A percentile compares a stretch with the other conserved stretches of the same genome.
phyloP scores from a whole-genome alignment of 1,140 invertebrate genomes.

The Calosoma granatense region DNA sequence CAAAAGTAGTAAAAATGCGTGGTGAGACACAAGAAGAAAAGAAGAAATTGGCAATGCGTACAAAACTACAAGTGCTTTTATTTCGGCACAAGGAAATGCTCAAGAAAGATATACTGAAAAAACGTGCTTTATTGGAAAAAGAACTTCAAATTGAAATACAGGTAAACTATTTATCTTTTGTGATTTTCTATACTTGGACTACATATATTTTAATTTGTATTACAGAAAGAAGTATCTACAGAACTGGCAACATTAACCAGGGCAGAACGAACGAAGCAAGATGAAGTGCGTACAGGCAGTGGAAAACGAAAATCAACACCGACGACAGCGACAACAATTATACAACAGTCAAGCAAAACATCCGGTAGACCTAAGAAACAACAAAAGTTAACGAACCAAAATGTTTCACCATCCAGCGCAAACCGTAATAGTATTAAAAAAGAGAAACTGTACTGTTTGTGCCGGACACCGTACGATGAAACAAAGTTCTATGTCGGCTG shows the following conservation, averaged over 20 bases:
- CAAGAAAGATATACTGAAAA: slow-evolving; percentile 89
- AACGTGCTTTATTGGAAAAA: slow-evolving; percentile 79
- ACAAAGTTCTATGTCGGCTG: slow-evolving; percentile 97
- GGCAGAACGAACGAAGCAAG: slow-evolving; percentile 56
- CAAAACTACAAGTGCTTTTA: slow-evolving; percentile 53
- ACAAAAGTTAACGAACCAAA: slow-evolving; percentile 24
- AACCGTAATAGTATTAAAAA: slow-evolving; percentile 44
- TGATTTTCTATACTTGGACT: slow-evolving; percentile 9
- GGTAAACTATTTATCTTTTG: slow-evolving; percentile 34
- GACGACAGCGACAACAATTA: slow-evolving; percentile 37
- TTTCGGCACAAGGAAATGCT: slow-evolving; percentile 83
- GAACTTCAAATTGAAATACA: slow-evolving; percentile 85
- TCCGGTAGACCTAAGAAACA: slow-evolving; percentile 33
- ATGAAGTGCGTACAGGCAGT: slow-evolving; percentile 52
- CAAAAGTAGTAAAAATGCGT: not conserved
- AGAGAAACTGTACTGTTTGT: slow-evolving; percentile 86
- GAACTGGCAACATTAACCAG: slow-evolving; percentile 56
- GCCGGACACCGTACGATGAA: slow-evolving; percentile 90
- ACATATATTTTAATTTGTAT: not conserved
- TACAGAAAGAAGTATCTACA: slow-evolving; percentile 58
- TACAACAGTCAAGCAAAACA: slow-evolving; percentile 31
- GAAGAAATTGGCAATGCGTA: slow-evolving; percentile 42
- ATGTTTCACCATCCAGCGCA: slow-evolving; percentile 17
- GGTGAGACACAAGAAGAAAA: slow-evolving; percentile 38
- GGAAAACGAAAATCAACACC: slow-evolving; percentile 45